Evolutionary conservation across 2,888 invertebrate species (phyloP).

Genomic region (Drosophila pegasa): DNA sequence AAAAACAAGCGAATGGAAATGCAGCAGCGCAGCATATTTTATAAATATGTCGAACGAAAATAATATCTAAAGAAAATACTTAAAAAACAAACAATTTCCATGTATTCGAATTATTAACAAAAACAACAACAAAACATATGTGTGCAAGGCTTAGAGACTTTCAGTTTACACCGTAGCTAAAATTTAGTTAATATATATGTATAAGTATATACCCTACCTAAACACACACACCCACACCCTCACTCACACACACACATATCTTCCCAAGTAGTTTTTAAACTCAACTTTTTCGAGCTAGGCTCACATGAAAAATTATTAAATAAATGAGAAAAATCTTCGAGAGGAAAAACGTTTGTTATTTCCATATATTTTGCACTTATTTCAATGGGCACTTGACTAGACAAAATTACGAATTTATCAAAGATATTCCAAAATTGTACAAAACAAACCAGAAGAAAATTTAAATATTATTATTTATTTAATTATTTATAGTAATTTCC

Average conservation of each 20-base stretch:
- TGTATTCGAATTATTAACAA: constrained; percentile 18
- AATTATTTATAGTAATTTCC: constrained; percentile 30
- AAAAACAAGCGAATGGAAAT: constrained; percentile 7
- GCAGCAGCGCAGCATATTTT: constrained; percentile 62
- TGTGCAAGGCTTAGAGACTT: constrained; percentile 38
- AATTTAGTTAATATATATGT: constrained; percentile 33
- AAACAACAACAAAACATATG: constrained; percentile 16
- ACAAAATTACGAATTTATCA: constrained; percentile 60
- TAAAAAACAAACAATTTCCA: constrained; percentile 1
- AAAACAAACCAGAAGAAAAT: constrained; percentile 20
- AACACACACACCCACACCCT: constrained; percentile 47
- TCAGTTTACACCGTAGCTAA: constrained; percentile 32
- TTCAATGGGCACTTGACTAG: constrained; percentile 60
- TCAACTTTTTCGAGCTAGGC: constrained; percentile 50
- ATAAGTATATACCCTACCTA: constrained; percentile 10
- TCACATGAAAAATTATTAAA: constrained; percentile 19
- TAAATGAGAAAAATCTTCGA: constrained; percentile 18
- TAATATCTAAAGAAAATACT: neutral
- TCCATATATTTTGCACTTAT: constrained; percentile 68
- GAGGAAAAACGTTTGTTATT: constrained; percentile 57
- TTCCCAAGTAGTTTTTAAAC: constrained; percentile 49
- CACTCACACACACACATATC: constrained; percentile 51
- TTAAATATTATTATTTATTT: constrained; percentile 11
- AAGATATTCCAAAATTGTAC: constrained; percentile 51
- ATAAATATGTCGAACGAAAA: constrained; percentile 61